Percentiles rank a stretch among this genome's conserved stretches.
Conservation (phyloP, 2,888 invertebrate genomes). For the Tetrapedia diversipes region DNA sequence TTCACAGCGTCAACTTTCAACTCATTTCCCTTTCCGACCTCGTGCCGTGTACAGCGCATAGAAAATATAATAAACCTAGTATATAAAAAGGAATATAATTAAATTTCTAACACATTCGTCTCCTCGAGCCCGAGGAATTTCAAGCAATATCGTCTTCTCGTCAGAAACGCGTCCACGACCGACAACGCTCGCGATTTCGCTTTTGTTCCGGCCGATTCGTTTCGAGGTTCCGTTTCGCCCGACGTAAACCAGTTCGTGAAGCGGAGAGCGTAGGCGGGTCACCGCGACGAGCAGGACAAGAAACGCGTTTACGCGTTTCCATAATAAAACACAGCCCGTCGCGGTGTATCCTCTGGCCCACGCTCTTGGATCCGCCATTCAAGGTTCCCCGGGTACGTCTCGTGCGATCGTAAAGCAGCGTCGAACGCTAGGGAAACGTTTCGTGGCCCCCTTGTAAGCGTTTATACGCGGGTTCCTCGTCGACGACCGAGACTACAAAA, state of each 20-base stretch:
- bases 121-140: background rate
- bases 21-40: too few relatives aligned
- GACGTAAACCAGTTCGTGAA: conserved; percentile 55
- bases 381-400: conserved; percentile 43
- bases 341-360: conserved; percentile 53
- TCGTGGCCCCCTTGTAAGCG: conserved; percentile 28
- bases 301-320: conserved; percentile 37
- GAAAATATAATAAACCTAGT: too few relatives aligned
- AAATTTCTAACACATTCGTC: too few relatives aligned
- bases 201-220: conserved; percentile 41
- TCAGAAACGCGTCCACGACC: background rate
- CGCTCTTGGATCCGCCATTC: conserved; percentile 47
- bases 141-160: background rate
- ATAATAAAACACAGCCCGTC: conserved; percentile 41
- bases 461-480: conserved; percentile 44
- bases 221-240: conserved; percentile 26
- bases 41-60: too few relatives aligned
- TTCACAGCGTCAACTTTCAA: too few relatives aligned
- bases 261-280: conserved; percentile 48
- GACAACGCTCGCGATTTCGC: conserved; percentile 20
- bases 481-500: conserved; percentile 31
- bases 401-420: conserved; percentile 52
- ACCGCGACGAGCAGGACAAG: conserved; percentile 22
- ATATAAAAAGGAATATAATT: too few relatives aligned
- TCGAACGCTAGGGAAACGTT: conserved; percentile 15